Percentiles rank a stretch among this genome's conserved stretches.
phyloP scores from a whole-genome alignment of 2,797 vertebrate genomes.

The Eospalax fontanierii region DNA sequence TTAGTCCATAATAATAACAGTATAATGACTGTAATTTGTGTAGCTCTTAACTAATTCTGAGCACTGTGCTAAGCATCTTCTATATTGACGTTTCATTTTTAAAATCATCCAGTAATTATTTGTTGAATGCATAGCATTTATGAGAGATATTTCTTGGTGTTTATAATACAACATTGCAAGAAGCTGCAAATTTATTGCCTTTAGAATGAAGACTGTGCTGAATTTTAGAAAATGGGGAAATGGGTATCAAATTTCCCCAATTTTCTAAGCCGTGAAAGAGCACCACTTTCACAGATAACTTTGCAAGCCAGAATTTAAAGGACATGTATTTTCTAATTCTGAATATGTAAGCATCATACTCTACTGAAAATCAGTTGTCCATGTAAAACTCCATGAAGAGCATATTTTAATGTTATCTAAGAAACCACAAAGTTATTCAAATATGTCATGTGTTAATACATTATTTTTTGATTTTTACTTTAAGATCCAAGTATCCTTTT shows the following conservation, averaged over 20 bases:
- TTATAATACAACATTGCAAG: background rate
- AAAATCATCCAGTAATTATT: constrained; percentile 18
- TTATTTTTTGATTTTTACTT: background rate
- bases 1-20: background rate
- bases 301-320: background rate
- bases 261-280: background rate
- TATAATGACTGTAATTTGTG: background rate
- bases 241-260: background rate
- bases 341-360: background rate
- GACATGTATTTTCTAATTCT: background rate
- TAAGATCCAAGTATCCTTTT: no score
- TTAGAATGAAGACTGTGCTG: background rate
- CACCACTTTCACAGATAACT: background rate
- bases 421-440: background rate
- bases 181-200: background rate
- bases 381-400: background rate
- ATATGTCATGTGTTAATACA: background rate
- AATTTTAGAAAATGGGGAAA: background rate
- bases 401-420: background rate
- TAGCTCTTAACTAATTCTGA: background rate
- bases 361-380: background rate
- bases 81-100: background rate
- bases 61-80: background rate
- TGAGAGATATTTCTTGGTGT: background rate
- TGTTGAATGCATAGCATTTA: background rate